Evolutionary conservation across 2,797 vertebrate genomes (phyloP), one percentile per base, ranked within the genome.

Genomic region (Sebastes trivittatus): DNA sequence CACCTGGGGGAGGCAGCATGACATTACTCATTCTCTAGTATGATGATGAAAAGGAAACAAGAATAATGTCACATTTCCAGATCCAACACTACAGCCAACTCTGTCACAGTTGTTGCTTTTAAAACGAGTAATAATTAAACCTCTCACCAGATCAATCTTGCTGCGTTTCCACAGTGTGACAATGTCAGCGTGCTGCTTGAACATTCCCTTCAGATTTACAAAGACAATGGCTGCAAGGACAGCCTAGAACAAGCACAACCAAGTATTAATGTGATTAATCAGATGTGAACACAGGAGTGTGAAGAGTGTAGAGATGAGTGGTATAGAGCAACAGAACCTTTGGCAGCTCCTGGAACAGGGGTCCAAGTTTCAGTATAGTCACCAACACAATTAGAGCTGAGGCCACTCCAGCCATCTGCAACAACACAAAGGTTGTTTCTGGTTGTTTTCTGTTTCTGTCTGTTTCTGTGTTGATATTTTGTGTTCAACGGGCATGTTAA

Each of bases 201-300:
- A 95, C 97, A 99, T 99, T 13, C 97, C 97, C 82, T 98, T 99
- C 75, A 99, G 93, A 89, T 99, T 99, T 54, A 97, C 90, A 4
- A 99, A 95, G 36, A 99, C 96, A 30, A 96, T 96, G 1, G 95
- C 92, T 22, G 98, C 88, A 79, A 99, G 95, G 66, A 98, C 95
- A 1, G 97, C 97, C 98, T 99, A 84, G 25, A 89, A 93, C 30
- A 88, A 74, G 32, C 4, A 80, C 13, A 67, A 6, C 27, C 59
- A 49, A 2, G 11, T 34, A 59, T 69, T 20, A 14, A 67, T 2
- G 49, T 55, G 18, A 61, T 73, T 16, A 62, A 72, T 55, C 30
- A 75, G 16, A 25, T 14, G 2, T 76, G 6, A 4, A 8, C 7
- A 6, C 22, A 59, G 2, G 78, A 32, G 42, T 11, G 6, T 30